Base-by-base conservation (phyloP, 2,797 vertebrate genomes). In the Molossus alvarezi region DNA sequence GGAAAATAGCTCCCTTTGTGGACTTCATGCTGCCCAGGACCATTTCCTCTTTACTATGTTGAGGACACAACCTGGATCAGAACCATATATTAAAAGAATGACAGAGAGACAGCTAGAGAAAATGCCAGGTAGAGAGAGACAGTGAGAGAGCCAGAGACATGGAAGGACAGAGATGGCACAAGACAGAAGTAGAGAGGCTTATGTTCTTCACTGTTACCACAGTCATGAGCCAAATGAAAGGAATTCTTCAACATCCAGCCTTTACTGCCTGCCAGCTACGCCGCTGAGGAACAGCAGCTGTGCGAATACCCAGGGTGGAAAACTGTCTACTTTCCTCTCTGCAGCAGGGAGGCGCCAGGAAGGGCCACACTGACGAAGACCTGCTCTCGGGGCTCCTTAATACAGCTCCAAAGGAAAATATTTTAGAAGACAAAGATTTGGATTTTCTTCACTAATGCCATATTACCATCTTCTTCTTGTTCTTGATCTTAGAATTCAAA, bases 361-460 rank as follows among this genome's bases (percentile, higher is more conserved):
- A 65, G 18, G 7, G 53, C 75, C 17, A 13, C 9, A 1, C 7
- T 0, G 1, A 15, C 0, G 5, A 2, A 41, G 20, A 15, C 1
- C 1, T 2, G 5, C 77, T 25, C 33, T 2, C 0, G 9, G 53
- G 55, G 27, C 27, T 69, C 55, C 27, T 60, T 20, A 11, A 23
- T 13, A 48, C 58, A 77, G 33, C 6, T 65, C 29, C 25, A 48
- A 15, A 58, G 82, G 55, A 90, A 53, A 29, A 9, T 21, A 13
- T 6, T 51, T 27, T 9, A 73, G 33, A 17, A 69, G 33, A 13
- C 33, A 21, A 29, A 89, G 55, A 57, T 77, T 25, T 45, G 9
- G 55, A 25, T 21, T 51, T 64, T n/a, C 37, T 60, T 33, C 29
- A 17, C 23, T 41, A 41, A 65, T 27, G 41, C 2, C 48, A 29